These are phyloP conservation scores for Melinaea menophilus DNA, from an alignment of 2,888 invertebrate species.

Conservation along the genomic window DNA sequence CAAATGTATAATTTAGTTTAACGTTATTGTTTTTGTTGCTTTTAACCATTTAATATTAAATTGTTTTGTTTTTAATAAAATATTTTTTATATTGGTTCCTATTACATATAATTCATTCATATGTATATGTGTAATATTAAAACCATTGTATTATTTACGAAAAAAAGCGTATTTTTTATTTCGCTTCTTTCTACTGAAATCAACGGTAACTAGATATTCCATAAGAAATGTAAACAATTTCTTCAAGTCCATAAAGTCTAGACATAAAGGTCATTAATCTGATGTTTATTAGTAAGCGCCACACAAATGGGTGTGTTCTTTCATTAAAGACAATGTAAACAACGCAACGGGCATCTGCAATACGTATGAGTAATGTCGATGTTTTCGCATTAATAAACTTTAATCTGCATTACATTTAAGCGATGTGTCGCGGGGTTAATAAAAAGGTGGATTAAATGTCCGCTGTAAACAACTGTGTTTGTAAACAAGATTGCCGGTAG, in stretches of 20 bases:
- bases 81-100: too few relatives aligned
- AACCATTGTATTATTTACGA: not conserved
- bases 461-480: slow-evolving; percentile 52
- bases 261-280: slow-evolving; percentile 8
- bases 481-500: slow-evolving; percentile 69
- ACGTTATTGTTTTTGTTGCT: too few relatives aligned
- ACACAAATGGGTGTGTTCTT: slow-evolving; percentile 28
- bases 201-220: not conserved
- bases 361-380: not conserved
- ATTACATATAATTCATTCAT: too few relatives aligned
- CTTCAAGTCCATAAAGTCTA: not conserved
- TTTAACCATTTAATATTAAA: too few relatives aligned
- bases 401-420: not conserved
- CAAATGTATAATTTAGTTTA: too few relatives aligned
- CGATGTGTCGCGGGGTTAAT: not conserved
- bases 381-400: not conserved
- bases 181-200: not conserved
- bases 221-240: slow-evolving; percentile 3
- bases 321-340: slow-evolving; percentile 23
- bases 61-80: too few relatives aligned
- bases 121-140: too few relatives aligned
- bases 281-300: slow-evolving; percentile 3
- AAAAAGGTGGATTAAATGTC: slow-evolving; percentile 21
- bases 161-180: not conserved
- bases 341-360: slow-evolving; percentile 12